Conservation (phyloP, 2,113 vertebrate species). For the Tupaia tana region DNA sequence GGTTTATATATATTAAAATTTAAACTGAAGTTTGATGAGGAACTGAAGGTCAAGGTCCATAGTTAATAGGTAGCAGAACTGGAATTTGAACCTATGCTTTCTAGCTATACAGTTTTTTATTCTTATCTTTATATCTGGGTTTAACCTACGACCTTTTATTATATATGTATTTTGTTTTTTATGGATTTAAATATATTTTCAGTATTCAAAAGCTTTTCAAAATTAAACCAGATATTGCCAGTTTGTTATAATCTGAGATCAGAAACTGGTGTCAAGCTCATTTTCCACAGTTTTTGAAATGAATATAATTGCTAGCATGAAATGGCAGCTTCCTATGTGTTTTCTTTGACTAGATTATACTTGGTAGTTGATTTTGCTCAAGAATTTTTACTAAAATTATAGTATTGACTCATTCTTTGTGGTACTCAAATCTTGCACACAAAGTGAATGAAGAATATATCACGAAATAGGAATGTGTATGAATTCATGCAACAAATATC, state of each 20-base stretch:
- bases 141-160: not conserved
- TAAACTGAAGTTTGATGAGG: not conserved
- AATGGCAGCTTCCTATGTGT: not conserved
- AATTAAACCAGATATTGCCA: not conserved
- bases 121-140: not conserved
- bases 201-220: not conserved
- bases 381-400: slow-evolving; percentile 13
- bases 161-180: not conserved
- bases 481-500: not conserved
- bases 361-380: slow-evolving; percentile 29
- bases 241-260: not conserved
- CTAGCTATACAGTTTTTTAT: not conserved
- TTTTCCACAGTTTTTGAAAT: slow-evolving; percentile 6
- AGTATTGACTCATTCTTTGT: slow-evolving; percentile 6
- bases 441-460: not conserved
- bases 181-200: not conserved
- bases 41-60: not conserved
- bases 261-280: not conserved
- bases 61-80: not conserved
- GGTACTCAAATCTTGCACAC: not conserved
- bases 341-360: slow-evolving; percentile 18
- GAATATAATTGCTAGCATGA: not conserved
- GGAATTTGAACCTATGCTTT: not conserved
- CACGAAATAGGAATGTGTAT: not conserved
- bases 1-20: not conserved